Conservation (phyloP, 1,140 invertebrate species). For the Heliconius himera region DNA sequence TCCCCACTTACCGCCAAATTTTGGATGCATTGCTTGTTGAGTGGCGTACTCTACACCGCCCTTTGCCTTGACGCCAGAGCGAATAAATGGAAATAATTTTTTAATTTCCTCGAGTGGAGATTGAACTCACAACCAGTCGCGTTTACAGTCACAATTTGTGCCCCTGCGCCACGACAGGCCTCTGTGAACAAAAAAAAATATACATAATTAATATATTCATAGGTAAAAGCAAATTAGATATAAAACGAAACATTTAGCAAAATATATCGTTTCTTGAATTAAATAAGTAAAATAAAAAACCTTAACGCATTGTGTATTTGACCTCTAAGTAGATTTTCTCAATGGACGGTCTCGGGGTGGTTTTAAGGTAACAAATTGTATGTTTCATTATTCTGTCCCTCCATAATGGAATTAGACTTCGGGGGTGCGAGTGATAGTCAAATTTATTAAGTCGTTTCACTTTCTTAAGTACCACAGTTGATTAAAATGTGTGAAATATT, state of each 20-base stretch:
- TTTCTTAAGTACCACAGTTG: slow-evolving; percentile 23
- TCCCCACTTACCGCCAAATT: too few species aligned
- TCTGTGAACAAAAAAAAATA: neutral
- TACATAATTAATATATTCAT: neutral
- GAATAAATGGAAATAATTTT: too few species aligned
- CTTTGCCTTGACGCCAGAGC: too few species aligned
- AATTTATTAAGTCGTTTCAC: slow-evolving; percentile 44
- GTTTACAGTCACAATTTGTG: too few species aligned
- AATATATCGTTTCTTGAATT: neutral
- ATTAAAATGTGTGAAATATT: slow-evolving; percentile 9
- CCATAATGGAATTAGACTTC: slow-evolving; percentile 60
- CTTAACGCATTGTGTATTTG: slow-evolving; percentile 22
- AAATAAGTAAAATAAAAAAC: slow-evolving; percentile 13
- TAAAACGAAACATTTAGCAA: neutral
- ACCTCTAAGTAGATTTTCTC: slow-evolving; percentile 52
- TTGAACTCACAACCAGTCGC: too few species aligned
- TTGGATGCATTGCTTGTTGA: too few species aligned
- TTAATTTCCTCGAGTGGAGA: too few species aligned
- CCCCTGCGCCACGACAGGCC: too few species aligned
- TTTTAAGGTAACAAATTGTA: slow-evolving; percentile 67
- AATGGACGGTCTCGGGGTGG: slow-evolving; percentile 55
- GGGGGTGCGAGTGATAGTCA: slow-evolving; percentile 41
- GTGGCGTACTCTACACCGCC: too few species aligned
- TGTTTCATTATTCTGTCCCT: slow-evolving; percentile 68
- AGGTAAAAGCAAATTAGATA: neutral